Percentiles rank a stretch among this genome's conserved stretches.
These are phyloP conservation scores for Drosophila pectinifera DNA, from an alignment of 1,140 invertebrate genomes.

Conservation along the genomic window DNA sequence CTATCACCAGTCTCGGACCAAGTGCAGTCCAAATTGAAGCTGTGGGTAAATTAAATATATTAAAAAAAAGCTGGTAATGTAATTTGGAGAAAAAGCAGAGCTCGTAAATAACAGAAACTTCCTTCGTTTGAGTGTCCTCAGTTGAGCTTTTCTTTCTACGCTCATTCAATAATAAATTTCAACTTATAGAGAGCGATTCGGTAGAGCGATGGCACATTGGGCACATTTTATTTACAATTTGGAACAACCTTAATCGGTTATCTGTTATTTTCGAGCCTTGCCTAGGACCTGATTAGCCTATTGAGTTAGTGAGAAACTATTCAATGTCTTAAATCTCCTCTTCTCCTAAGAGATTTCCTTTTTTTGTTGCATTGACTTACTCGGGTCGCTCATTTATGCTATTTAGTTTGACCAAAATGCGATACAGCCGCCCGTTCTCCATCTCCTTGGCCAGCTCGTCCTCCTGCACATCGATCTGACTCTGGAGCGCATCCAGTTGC, in stretches of 20 bases:
- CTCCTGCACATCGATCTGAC: conserved; percentile 94
- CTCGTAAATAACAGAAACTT: background rate
- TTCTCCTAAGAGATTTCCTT: background rate
- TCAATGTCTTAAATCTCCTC: too few species aligned
- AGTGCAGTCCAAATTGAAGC: conserved; percentile 95
- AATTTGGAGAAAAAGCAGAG: background rate
- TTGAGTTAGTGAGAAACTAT: too few species aligned
- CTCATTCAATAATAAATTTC: too few species aligned
- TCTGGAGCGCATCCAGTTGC: conserved; percentile 95
- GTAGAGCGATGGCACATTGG: too few species aligned
- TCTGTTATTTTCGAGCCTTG: too few species aligned
- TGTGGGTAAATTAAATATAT: conserved; percentile 66
- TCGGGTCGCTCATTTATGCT: conserved; percentile 97
- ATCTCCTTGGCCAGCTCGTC: conserved; percentile 96
- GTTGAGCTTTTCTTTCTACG: too few species aligned
- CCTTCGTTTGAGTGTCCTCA: too few species aligned
- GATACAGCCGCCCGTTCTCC: conserved; percentile 96
- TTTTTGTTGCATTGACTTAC: conserved; percentile 85
- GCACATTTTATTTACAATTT: too few species aligned
- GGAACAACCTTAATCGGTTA: too few species aligned
- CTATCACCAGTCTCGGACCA: conserved; percentile 99
- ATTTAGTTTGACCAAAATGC: conserved; percentile 95
- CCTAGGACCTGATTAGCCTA: too few species aligned
- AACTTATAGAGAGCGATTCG: too few species aligned
- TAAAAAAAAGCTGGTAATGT: background rate